A percentile compares a stretch with the other conserved stretches of the same genome.
Conservation (phyloP, 2,113 vertebrate species). For the Centrocercus urophasianus region DNA sequence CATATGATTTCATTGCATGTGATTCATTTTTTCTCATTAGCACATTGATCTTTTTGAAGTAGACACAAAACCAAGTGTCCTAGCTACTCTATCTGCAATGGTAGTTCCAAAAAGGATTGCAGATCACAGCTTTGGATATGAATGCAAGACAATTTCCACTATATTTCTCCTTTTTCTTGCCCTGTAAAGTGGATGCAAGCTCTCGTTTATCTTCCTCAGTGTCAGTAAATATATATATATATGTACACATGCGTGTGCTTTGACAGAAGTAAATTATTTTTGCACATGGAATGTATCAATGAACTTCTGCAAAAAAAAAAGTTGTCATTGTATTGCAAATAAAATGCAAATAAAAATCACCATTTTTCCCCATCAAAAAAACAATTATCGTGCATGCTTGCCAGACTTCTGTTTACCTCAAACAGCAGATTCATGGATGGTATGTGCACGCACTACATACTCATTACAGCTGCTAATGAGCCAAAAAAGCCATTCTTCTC, state of each 20-base stretch:
- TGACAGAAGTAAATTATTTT: conserved; percentile 47
- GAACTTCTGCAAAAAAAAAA: conserved; percentile 17
- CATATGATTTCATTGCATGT: neutral
- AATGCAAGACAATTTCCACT: neutral
- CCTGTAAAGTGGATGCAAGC: neutral
- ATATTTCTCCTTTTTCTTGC: neutral
- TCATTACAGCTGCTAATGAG: neutral
- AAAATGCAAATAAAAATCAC: conserved; percentile 47
- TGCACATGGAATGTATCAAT: conserved; percentile 31
- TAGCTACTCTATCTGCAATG: neutral
- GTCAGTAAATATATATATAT: neutral
- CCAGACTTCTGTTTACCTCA: neutral
- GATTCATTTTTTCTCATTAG: neutral
- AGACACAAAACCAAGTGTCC: neutral
- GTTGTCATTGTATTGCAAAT: conserved; percentile 13
- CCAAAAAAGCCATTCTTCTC: conserved; percentile 39
- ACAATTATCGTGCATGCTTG: conserved; percentile 24
- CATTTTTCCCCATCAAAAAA: conserved; percentile 16
- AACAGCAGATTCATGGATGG: conserved; percentile 3
- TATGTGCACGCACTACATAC: neutral
- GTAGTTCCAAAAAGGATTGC: neutral
- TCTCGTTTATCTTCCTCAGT: neutral
- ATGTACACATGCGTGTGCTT: neutral
- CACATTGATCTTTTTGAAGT: neutral
- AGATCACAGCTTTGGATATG: neutral